Evolutionary conservation across 2,888 invertebrate species (phyloP).

Genomic region (Chymomyza procnemis): DNA sequence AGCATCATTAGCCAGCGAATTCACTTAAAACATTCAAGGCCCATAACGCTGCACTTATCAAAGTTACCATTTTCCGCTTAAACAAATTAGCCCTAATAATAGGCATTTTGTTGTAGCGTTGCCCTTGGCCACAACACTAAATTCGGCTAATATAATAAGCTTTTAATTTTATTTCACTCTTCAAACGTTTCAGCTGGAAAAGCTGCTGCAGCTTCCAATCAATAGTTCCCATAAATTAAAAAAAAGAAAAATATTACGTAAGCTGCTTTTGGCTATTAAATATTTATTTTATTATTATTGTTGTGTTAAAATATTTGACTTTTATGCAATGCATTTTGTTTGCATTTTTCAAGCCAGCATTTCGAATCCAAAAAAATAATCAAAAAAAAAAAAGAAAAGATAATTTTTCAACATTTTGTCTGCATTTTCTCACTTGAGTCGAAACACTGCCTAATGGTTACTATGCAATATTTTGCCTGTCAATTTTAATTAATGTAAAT

Average conservation of each 20-base stretch:
- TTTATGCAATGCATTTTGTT: not conserved
- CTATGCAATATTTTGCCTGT: constrained; percentile 52
- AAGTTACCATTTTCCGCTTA: not conserved
- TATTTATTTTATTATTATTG: not conserved
- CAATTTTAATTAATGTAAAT: constrained; percentile 59
- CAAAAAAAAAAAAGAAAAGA: not conserved
- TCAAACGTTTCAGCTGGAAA: not conserved
- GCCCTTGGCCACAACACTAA: not conserved
- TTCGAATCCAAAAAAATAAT: not conserved
- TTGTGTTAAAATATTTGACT: not conserved
- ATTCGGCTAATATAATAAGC: not conserved
- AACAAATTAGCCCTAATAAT: not conserved
- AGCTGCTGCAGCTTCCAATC: not conserved
- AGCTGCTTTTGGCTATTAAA: not conserved
- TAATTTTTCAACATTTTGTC: not conserved
- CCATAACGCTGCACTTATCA: too few species aligned
- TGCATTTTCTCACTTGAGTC: not conserved
- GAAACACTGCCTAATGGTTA: not conserved
- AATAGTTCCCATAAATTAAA: not conserved
- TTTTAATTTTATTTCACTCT: not conserved
- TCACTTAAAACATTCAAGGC: too few species aligned
- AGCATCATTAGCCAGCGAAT: too few species aligned
- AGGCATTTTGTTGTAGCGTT: not conserved
- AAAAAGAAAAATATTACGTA: not conserved
- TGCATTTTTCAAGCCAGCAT: not conserved